Conservation (phyloP, 2,888 invertebrate species). For the Thera obeliscata region DNA sequence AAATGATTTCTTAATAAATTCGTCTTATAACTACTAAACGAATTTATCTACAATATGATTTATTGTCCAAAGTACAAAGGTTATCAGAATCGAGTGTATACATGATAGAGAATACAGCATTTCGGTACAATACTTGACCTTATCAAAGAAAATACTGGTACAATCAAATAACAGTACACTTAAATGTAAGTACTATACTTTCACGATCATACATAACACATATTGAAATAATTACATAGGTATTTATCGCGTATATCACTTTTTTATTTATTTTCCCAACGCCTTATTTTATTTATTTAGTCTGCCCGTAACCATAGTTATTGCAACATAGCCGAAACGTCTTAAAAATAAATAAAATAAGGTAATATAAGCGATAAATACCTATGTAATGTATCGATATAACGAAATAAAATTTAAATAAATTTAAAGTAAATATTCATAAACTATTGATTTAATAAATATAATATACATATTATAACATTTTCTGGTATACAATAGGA, state of each 20-base stretch:
- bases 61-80: conserved; percentile 54
- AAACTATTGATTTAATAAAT: too few relatives aligned
- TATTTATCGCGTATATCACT: too few relatives aligned
- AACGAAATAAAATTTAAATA: neutral
- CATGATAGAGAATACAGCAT: conserved; percentile 27
- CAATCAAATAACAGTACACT: neutral
- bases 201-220: too few relatives aligned
- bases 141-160: conserved; percentile 6
- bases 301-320: too few relatives aligned
- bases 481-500: neutral
- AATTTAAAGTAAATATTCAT: too few relatives aligned
- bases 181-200: neutral
- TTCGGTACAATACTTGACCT: conserved; percentile 9
- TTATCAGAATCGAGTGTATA: conserved; percentile 38
- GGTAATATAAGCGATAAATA: too few relatives aligned
- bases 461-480: neutral
- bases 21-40: conserved; percentile 25
- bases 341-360: too few relatives aligned
- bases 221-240: too few relatives aligned
- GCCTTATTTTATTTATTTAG: too few relatives aligned
- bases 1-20: conserved; percentile 40
- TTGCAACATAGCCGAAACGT: too few relatives aligned
- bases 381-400: neutral
- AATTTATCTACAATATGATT: conserved; percentile 34
- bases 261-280: too few relatives aligned